Percentiles rank a stretch among this genome's conserved stretches.
Evolutionary conservation across 2,888 invertebrate species (phyloP).

Genomic region (Pharmacophagus antenor): DNA sequence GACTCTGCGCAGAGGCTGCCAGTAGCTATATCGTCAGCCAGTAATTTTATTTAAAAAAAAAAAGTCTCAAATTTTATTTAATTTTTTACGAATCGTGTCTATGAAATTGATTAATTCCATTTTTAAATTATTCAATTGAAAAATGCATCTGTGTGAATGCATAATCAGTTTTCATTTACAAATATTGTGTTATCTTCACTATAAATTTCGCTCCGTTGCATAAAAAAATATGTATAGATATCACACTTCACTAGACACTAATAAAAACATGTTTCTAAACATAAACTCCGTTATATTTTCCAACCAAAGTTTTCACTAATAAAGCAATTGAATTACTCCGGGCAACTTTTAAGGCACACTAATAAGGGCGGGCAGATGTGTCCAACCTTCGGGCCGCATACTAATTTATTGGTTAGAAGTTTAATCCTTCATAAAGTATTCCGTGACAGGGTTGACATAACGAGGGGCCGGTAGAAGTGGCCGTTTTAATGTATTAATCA

Average conservation of each 20-base stretch:
- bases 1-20: too few relatives aligned
- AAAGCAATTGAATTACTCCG: constrained; percentile 32
- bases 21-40: neutral
- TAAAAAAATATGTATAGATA: too few relatives aligned
- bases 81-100: too few relatives aligned
- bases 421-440: constrained; percentile 32
- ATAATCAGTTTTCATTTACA: too few relatives aligned
- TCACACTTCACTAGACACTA: too few relatives aligned
- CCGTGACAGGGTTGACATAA: constrained; percentile 27
- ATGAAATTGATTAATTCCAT: too few relatives aligned
- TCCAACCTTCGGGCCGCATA: constrained; percentile 40
- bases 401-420: constrained; percentile 39
- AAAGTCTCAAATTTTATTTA: too few relatives aligned
- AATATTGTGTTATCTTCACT: too few relatives aligned
- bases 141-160: too few relatives aligned
- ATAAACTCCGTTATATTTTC: neutral
- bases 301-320: constrained; percentile 13
- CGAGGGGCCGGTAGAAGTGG: constrained; percentile 22
- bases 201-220: too few relatives aligned
- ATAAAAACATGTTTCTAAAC: neutral
- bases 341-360: constrained; percentile 34
- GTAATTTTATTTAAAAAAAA: neutral
- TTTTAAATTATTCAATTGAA: too few relatives aligned
- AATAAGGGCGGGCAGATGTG: constrained; percentile 38
- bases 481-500: constrained; percentile 23